Base-by-base conservation (phyloP, 1,140 invertebrate species). In the Lerema accius region DNA sequence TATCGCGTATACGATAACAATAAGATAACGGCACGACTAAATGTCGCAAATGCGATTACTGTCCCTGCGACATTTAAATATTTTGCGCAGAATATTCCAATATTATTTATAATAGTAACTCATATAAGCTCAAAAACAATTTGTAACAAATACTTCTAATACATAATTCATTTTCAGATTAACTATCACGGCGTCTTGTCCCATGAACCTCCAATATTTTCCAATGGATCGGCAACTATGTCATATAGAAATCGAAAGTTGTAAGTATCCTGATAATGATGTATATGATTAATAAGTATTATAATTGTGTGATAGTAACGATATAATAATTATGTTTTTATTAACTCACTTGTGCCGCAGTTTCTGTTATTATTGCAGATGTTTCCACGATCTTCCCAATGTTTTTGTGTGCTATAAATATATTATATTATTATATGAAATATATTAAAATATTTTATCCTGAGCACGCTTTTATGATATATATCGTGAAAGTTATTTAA, bases 221-320 rank as follows among this genome's bases (percentile, higher is more conserved):
- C 98, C 98, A n/a, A 98, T 99, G 97, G 98, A 99, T 91, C 95
- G 97, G 78, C 98, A 99, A 91, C 92, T 98, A 69, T 99, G 98
- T 92, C 96, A 97, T 84, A 97, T 99, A 82, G 98, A 99, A 94
- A 98, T 99, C 73, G 98, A 99, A 94, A 98, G 97, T 94, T 99
- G 97, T 98, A 96, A 98, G 97, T 97, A 94, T 91, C 86, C 82
- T 76, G 74, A 63, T 28, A 69, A 58, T 58, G 37, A 42, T 40
- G 13, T 43, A 14, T 13, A n/a, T 45, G 23, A 50, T 48, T 13
- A 19, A 51, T 15, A 48, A 32, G 42, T 45, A 37, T 56, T 23
- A 9, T 35, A 11, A 42, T 14, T 11, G 19, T 46, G 5, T 58
- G 55, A 35, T 15, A 48, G 16, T 28, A 45, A 13, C 19, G 5